These are phyloP conservation scores for Macrostomum cliftonense DNA, from an alignment of 2,888 invertebrate genomes.

Conservation along the genomic window DNA sequence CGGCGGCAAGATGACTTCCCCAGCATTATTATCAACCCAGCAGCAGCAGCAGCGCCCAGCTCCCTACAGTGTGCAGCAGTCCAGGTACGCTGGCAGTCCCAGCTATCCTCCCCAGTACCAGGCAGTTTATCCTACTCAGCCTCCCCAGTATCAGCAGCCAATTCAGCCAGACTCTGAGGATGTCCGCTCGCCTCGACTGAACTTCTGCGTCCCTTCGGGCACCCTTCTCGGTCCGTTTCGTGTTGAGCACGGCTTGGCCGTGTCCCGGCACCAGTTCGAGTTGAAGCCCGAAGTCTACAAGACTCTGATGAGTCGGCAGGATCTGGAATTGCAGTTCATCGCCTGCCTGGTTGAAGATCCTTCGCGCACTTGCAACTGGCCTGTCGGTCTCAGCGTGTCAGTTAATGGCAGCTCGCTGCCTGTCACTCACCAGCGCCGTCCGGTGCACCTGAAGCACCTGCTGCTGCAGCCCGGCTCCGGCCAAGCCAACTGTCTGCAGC, in stretches of 20 bases:
- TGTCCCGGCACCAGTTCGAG: constrained; percentile 93
- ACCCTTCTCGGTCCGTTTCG: constrained; percentile 86
- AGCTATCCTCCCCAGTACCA: too few relatives aligned
- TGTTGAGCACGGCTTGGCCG: constrained; percentile 85
- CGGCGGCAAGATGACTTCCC: too few relatives aligned
- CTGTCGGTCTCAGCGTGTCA: constrained; percentile 60
- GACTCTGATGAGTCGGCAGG: constrained; percentile 73
- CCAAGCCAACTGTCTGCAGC: background rate
- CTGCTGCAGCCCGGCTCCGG: constrained; percentile 48
- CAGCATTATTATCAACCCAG: too few relatives aligned
- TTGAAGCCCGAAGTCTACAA: constrained; percentile 81
- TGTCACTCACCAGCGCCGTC: constrained; percentile 80
- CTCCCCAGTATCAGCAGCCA: too few relatives aligned
- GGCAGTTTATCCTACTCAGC: too few relatives aligned
- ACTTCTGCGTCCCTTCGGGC: constrained; percentile 88
- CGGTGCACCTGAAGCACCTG: constrained; percentile 89
- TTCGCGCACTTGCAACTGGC: constrained; percentile 83
- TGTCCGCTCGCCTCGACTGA: constrained; percentile 47
- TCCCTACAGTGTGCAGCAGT: too few relatives aligned
- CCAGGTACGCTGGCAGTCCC: too few relatives aligned
- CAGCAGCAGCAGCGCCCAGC: too few relatives aligned
- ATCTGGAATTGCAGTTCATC: constrained; percentile 80
- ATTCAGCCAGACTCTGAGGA: background rate
- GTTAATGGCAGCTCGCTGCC: constrained; percentile 79
- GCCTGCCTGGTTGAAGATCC: constrained; percentile 93